These are phyloP conservation scores for Orussus abietinus DNA, from an alignment of 1,140 invertebrate species.

Conservation along the genomic window DNA sequence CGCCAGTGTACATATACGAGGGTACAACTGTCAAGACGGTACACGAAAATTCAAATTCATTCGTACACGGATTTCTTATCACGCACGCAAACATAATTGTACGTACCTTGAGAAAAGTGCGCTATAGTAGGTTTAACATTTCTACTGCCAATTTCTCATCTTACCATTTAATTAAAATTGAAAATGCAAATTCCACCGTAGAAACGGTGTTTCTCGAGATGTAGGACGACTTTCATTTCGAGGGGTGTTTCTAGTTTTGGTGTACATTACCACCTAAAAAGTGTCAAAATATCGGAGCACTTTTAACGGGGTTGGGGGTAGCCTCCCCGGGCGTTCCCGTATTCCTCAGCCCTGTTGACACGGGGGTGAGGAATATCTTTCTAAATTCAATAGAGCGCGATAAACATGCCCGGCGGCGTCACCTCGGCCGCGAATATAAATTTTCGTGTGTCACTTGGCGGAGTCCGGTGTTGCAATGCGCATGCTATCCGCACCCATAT, in stretches of 20 bases:
- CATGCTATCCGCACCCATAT: constrained; percentile 42
- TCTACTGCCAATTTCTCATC: no score
- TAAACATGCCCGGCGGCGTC: neutral
- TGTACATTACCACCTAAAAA: neutral
- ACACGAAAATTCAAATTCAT: no score
- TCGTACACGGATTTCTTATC: no score
- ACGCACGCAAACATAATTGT: no score
- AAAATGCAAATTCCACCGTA: no score
- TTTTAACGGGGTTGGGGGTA: neutral
- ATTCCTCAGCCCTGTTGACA: constrained; percentile 17
- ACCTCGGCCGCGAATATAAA: constrained; percentile 22
- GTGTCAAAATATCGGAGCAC: no score
- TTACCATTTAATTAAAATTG: no score
- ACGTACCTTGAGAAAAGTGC: no score
- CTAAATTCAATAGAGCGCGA: constrained; percentile 6
- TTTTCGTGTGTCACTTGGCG: constrained; percentile 30
- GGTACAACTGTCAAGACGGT: no score
- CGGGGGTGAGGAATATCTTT: constrained; percentile 1
- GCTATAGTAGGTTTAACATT: no score
- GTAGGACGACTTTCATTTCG: neutral
- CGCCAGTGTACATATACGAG: no score
- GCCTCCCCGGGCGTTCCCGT: neutral
- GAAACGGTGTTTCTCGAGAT: neutral
- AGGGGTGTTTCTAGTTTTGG: no score
- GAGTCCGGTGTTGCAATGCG: constrained; percentile 36